phyloP scores from a whole-genome alignment of 2,113 vertebrate genomes.

The Dermatemys mawii region DNA sequence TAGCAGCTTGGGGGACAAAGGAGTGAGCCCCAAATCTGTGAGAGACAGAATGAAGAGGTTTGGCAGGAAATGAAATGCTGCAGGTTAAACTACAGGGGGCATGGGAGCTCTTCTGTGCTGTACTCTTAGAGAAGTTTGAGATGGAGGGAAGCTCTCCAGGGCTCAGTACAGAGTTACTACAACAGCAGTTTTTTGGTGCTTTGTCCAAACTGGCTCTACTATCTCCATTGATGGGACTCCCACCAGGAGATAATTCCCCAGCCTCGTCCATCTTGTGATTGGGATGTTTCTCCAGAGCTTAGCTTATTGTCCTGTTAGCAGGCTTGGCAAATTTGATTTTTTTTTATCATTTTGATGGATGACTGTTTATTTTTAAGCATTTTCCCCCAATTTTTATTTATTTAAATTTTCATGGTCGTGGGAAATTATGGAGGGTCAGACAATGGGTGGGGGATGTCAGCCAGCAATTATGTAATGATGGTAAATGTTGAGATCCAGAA shows the following conservation, averaged over 20 bases:
- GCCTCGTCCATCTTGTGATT: background rate
- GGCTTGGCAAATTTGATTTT: background rate
- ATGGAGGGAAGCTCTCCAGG: accelerated
- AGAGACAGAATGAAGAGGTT: background rate
- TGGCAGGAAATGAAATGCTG: background rate
- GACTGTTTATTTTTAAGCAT: background rate
- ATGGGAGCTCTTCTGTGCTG: background rate
- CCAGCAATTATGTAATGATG: background rate
- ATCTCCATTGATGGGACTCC: background rate
- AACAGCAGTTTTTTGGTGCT: background rate
- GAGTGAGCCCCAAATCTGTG: background rate
- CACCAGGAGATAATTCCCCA: background rate
- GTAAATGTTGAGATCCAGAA: background rate
- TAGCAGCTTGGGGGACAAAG: background rate
- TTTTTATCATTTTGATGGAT: background rate
- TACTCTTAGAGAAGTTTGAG: background rate
- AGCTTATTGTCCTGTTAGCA: background rate
- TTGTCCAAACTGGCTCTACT: background rate
- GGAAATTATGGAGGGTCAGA: background rate
- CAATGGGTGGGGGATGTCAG: background rate
- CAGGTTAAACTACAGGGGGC: conserved; percentile 65
- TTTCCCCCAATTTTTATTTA: background rate
- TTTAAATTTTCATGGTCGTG: background rate
- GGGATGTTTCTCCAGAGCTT: background rate
- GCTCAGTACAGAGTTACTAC: background rate